phyloP scores from a whole-genome alignment of 2,888 invertebrate genomes.

The Rhagophthalmus giganteus region DNA sequence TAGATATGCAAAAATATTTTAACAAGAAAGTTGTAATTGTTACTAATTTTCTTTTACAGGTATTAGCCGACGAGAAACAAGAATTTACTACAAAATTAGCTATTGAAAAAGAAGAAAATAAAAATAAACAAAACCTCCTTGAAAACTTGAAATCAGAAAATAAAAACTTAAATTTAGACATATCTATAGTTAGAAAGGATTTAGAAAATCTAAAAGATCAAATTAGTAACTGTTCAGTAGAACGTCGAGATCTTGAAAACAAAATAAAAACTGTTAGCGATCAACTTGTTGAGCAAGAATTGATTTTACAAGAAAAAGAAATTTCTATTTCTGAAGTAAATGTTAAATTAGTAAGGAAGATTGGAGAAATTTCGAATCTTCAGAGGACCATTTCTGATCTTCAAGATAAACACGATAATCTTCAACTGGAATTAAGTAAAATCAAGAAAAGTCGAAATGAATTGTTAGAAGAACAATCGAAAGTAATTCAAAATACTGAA shows the following conservation, averaged over 20 bases:
- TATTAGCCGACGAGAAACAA: no score
- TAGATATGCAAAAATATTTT: no score
- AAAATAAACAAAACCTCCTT: no score
- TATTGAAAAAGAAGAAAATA: no score
- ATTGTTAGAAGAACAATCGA: slow-evolving; percentile 41
- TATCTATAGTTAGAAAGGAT: slow-evolving; percentile 9
- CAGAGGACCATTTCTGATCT: slow-evolving; percentile 28
- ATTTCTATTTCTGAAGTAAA: slow-evolving; percentile 12
- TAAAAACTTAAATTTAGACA: slow-evolving; percentile 7
- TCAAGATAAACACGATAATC: slow-evolving; percentile 16
- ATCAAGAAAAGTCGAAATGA: slow-evolving; percentile 41
- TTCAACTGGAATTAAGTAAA: slow-evolving; percentile 37
- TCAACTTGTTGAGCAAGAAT: slow-evolving; percentile 10
- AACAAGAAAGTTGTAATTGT: no score
- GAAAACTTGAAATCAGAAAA: slow-evolving; percentile 20
- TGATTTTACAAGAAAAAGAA: slow-evolving; percentile 7
- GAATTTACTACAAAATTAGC: no score
- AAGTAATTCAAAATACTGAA: slow-evolving; percentile 44
- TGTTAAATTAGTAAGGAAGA: slow-evolving; percentile 18
- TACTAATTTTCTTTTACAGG: no score
- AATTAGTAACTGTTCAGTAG: slow-evolving; percentile 11
- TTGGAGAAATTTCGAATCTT: slow-evolving; percentile 21
- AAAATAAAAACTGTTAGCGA: slow-evolving; percentile 14
- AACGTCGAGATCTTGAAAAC: slow-evolving; percentile 16
- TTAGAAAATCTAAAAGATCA: slow-evolving; percentile 17